Evolutionary conservation across 2,888 invertebrate species (phyloP), one percentile per base, ranked within the genome.

Genomic region (Apodemia mormo): DNA sequence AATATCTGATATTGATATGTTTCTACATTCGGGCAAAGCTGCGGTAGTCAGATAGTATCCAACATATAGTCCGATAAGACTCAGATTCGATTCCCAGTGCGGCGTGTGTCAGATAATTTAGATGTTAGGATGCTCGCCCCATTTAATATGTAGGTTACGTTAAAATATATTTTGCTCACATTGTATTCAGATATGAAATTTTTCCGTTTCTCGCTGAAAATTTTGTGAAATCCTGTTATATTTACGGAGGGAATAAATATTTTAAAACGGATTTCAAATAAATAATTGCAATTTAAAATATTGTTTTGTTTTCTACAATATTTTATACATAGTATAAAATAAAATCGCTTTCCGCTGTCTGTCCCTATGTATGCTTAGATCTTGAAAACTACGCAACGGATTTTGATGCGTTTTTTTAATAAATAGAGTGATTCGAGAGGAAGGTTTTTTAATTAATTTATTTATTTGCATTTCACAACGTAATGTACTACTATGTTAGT

Each of bases 171-270:
- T 58, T 58, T 58, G 33, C 58, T 58, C 58, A 58, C 58, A 58
- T 29, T 58, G 58, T 58, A 58, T 58, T 29, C 58, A 58, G 58
- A 58, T 58, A 58, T 58, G 58, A 58, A 58, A 33, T 58, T 58
- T 58, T 58, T 58, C 58, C 58, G 30, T 58, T 58, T 58, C 58
- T 58, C 58, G 58, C 12, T 30, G 58, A 58, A 58, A 58, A 30
- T 58, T 58, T 58, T 29, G 33, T 58, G 30, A 58, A 58, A 58
- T 58, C 10, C 58, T 30, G 30, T 30, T 58, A 58, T 58, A 58
- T 58, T 58, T 58, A 58, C 58, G 58, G 10, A 10, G 30, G 29
- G 12, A 30, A 58, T 58, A 58, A 58, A 58, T 30, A 58, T 37
- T 29, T 58, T 33, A 29, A 58, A 58, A 58, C 10, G 33, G 58